phyloP scores from a whole-genome alignment of 2,797 vertebrate species.

The Pangasius sanitwongsei region DNA sequence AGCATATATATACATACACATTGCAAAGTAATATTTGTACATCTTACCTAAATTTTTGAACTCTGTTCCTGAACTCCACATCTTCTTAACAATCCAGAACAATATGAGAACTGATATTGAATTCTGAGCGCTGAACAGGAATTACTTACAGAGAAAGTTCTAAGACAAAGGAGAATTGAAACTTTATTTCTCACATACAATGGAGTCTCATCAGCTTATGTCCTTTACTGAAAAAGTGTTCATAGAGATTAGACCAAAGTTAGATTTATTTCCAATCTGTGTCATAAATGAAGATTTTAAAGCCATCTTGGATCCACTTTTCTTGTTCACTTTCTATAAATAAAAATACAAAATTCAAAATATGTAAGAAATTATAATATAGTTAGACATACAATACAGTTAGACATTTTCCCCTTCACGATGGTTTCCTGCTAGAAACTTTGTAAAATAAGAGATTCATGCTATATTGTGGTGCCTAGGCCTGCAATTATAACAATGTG shows the following conservation, averaged over 20 bases:
- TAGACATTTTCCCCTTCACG: not conserved
- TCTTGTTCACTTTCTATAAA: not conserved
- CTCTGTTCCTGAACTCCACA: conserved; percentile 64
- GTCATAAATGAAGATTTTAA: not conserved
- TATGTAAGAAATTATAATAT: not conserved
- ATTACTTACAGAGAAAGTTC: not conserved
- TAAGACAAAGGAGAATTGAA: conserved; percentile 39
- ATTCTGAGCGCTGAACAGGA: not conserved
- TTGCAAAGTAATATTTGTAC: not conserved
- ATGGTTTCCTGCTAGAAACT: not conserved
- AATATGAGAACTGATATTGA: not conserved
- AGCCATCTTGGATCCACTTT: no score
- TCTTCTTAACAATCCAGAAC: conserved; percentile 35
- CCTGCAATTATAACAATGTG: not conserved
- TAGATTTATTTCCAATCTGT: not conserved
- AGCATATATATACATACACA: not conserved
- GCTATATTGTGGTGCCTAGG: not conserved
- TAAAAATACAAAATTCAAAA: not conserved
- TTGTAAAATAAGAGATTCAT: not conserved
- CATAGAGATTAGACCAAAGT: not conserved
- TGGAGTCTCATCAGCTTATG: not conserved
- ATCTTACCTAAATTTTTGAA: conserved; percentile 57
- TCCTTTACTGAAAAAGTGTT: not conserved
- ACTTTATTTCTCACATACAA: not conserved
- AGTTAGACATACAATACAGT: not conserved